Percentiles rank a stretch among this genome's conserved stretches.
These are phyloP conservation scores for Solen grandis DNA, from an alignment of 1,140 invertebrate species.

Conservation along the genomic window DNA sequence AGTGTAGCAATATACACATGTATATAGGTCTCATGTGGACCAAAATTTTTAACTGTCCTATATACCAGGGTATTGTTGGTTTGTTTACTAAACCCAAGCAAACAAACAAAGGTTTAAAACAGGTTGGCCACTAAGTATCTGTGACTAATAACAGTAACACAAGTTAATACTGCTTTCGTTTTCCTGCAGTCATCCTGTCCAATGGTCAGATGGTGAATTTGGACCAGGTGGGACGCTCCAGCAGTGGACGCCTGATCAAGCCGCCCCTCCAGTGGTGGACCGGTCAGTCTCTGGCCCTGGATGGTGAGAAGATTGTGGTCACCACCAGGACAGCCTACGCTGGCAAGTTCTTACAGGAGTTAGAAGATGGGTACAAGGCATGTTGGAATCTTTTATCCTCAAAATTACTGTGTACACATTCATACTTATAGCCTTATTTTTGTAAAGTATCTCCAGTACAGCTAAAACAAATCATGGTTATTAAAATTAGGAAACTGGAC, in stretches of 20 bases:
- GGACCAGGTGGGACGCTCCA: conserved; percentile 31
- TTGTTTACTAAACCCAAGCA: too few species aligned
- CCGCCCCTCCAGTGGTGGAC: conserved; percentile 49
- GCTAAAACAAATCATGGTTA: not conserved
- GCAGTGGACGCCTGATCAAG: conserved; percentile 46
- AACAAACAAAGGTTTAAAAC: not conserved
- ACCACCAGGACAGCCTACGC: conserved; percentile 12
- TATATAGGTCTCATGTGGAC: not conserved
- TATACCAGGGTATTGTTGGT: too few species aligned
- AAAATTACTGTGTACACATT: not conserved
- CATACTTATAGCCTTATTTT: not conserved
- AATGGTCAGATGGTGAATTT: conserved; percentile 21
- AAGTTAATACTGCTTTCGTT: not conserved
- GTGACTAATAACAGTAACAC: not conserved
- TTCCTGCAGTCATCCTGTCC: conserved; percentile 24
- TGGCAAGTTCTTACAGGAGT: conserved; percentile 7
- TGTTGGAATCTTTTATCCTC: not conserved
- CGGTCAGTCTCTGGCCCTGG: conserved; percentile 21
- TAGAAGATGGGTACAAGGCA: conserved; percentile 44
- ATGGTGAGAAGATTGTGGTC: conserved; percentile 22
- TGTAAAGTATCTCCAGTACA: not conserved
- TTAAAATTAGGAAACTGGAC: not conserved
- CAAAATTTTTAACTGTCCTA: too few species aligned
- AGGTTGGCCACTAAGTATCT: not conserved
- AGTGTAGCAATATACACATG: not conserved